A percentile compares a stretch with the other conserved stretches of the same genome.
phyloP scores from a whole-genome alignment of 2,797 vertebrate species.

The Tragopan temminckii region DNA sequence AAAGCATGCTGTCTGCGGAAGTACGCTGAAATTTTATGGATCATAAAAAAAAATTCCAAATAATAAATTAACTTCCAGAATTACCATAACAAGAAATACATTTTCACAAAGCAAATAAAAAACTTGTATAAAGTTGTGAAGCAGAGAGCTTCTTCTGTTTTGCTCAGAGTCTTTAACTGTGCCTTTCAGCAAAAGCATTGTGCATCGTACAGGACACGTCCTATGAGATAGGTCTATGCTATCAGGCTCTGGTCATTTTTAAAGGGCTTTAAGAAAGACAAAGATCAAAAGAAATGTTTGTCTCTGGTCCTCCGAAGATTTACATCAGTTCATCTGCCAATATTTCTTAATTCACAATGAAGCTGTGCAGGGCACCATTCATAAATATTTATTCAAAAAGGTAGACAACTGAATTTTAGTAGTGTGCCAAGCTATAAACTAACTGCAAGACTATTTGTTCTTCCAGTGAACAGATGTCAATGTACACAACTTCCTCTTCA shows the following conservation, averaged over 20 bases:
- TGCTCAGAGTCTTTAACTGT: neutral
- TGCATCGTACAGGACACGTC: neutral
- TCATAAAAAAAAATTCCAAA: neutral
- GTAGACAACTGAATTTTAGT: constrained; percentile 73
- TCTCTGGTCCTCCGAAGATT: constrained; percentile 84
- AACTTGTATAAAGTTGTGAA: neutral
- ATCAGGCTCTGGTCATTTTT: constrained; percentile 83
- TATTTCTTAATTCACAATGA: constrained; percentile 79
- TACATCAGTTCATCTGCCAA: constrained; percentile 82
- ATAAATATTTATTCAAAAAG: constrained; percentile 78
- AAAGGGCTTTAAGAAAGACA: constrained; percentile 79
- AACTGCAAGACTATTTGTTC: constrained; percentile 69
- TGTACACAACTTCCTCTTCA: constrained; percentile 20
- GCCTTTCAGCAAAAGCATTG: neutral
- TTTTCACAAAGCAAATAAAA: neutral
- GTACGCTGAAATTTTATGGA: neutral
- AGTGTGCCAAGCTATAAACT: constrained; percentile 75
- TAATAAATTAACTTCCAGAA: neutral
- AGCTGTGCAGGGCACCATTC: constrained; percentile 76
- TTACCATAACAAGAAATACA: neutral
- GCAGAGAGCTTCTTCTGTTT: neutral
- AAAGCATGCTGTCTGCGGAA: neutral
- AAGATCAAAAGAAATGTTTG: constrained; percentile 86
- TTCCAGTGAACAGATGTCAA: constrained; percentile 64
- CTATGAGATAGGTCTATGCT: constrained; percentile 48